Base-by-base conservation (phyloP, 1,140 invertebrate species). In the Muscidifurax raptorellus region DNA sequence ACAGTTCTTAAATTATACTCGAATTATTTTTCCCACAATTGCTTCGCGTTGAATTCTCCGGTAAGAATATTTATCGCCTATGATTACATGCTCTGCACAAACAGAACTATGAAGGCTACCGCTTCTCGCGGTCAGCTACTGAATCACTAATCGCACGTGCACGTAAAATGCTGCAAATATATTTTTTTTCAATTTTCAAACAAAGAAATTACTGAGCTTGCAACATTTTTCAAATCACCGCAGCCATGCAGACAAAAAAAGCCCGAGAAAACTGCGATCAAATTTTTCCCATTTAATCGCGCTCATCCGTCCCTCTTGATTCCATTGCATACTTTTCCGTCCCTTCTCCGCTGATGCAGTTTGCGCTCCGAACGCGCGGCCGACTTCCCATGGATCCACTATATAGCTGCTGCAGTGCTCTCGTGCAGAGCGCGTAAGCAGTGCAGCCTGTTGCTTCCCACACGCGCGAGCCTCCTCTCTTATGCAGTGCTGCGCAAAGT, bases 371-470 rank as follows among this genome's bases (percentile, higher is more conserved):
- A 44, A 47, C 30, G 27, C 47, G 82, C 72, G 67, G 13, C 81
- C 86, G 83, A 87, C 86, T 87, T 87, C 84, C 81, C 84, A 86
- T 76, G 80, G 82, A 64, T 22, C 52, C 18, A 59, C 59, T 52
- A 72, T 64, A 27, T 44, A 18, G 66, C 25, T 13, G 12, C 66
- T 28, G 12, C 28, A 30, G 59, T 30, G 27, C 66, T 27, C 28
- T 69, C 28, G 28, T 69, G 66, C 25, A 9, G 28, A 69, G 22
- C 77, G 18, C 47, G 47, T 52, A 52, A 52, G 52, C 52, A 59
- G 66, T 64, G 67, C 89, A 88, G 88, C 87, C 88, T 88, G 88
- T 89, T 89, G 88, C 89, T 88, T 88, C 89, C 87, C 89, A 90
- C 88, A 88, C 81, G 78, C 74, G 66, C 66, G 66, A 10, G 66